Conservation (phyloP, 1,140 invertebrate genomes). For the Metaphire vulgaris region DNA sequence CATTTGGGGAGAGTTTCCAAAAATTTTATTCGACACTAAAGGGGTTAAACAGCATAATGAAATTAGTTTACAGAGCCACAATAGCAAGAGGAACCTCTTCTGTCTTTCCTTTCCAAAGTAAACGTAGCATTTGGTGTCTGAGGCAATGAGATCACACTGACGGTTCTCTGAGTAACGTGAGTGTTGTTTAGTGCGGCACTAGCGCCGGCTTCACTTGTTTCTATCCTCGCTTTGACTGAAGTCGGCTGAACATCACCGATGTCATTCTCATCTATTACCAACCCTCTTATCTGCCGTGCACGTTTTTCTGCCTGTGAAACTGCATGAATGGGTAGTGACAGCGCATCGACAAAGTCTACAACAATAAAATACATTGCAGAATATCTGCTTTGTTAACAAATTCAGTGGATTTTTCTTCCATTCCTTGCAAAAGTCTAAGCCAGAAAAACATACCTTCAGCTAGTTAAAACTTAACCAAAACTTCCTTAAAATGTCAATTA, state of each 20-base stretch:
- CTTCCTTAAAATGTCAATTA: no score
- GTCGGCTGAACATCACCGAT: conserved; percentile 11
- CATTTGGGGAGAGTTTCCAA: no score
- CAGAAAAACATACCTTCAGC: no score
- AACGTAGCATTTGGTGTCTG: not conserved
- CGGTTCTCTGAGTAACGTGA: not conserved
- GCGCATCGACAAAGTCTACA: conserved; percentile 87
- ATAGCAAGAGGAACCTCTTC: no score
- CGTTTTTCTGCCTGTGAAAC: conserved; percentile 83
- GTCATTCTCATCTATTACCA: conserved; percentile 30
- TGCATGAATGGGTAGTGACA: conserved; percentile 90
- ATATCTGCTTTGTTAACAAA: no score
- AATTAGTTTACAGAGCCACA: no score
- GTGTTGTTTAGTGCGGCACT: not conserved
- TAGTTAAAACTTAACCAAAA: no score
- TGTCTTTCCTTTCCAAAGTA: not conserved
- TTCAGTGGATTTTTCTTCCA: no score
- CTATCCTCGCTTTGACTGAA: not conserved
- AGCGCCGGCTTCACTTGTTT: not conserved
- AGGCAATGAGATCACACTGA: not conserved
- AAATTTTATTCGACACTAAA: no score
- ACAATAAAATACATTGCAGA: conserved; percentile 26
- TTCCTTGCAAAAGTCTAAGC: no score
- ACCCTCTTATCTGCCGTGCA: conserved; percentile 77
- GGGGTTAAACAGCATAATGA: no score